Base-by-base conservation (phyloP, 2,797 vertebrate genomes). In the Pempheris klunzingeri region DNA sequence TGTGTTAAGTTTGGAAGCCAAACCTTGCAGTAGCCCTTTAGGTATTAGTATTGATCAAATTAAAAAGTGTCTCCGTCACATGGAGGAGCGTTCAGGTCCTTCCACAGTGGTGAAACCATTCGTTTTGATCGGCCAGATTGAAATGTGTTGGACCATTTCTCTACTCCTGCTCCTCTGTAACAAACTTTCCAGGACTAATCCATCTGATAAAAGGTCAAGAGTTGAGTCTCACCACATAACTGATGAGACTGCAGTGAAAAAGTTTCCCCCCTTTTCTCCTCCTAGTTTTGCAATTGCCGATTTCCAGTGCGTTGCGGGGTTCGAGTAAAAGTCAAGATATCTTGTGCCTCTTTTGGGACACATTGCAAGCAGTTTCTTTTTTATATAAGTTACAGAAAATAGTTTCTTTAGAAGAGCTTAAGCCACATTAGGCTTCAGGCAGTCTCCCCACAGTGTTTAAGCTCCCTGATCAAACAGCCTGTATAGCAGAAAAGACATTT, bases 171-270 rank as follows among this genome's bases (percentile, higher is more conserved):
- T 47, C 47, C 5, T 8, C 52, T 63, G 57, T 20, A 43, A 32
- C 70, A 60, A 74, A 77, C 74, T 28, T 72, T 80, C 43, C 70
- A 64, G 26, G 58, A 30, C 22, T 77, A 71, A 81, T 85, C 62
- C 71, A 28, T 76, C 61, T 61, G 63, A 85, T 77, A 52, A 77
- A 80, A 82, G 76, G 64, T 87, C 72, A 59, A 20, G 67, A 68
- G 75, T 70, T 82, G 80, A 60, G 55, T 30, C 38, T 64, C 47
- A 0, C 9, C 63, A 61, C 74, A 60, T 70, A 49, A 85, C 44
- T 47, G 70, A 58, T 81, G 57, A 72, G 30, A 18, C 68, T 46
- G 38, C 41, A 34, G 64, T 12, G 6, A 43, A 28, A 64, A 60
- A 2, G 0, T 24, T 43, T 11, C 22, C 28, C 28, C 13, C 1